Evolutionary conservation across 2,797 vertebrate genomes (phyloP).

Genomic region (Somateria mollissima): DNA sequence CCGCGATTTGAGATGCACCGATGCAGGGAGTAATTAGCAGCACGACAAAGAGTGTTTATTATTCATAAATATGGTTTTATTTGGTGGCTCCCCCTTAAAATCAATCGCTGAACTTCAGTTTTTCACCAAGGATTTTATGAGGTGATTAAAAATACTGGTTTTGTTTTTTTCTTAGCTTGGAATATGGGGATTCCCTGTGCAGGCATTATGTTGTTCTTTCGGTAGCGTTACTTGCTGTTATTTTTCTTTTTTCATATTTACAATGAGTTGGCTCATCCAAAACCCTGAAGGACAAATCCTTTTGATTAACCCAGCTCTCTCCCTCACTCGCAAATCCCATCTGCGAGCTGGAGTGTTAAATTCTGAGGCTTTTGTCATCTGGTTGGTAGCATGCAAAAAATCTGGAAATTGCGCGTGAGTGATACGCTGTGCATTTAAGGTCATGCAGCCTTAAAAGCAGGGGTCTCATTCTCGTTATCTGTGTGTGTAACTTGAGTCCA

Average conservation of each 20-base stretch:
- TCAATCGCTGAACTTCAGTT: constrained; percentile 16
- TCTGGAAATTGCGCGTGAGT: not conserved
- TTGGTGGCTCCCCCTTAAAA: constrained; percentile 17
- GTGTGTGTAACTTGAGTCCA: not conserved
- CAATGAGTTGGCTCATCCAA: not conserved
- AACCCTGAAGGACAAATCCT: constrained; percentile 31
- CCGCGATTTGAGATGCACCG: constrained; percentile 30
- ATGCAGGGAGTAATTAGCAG: constrained; percentile 35
- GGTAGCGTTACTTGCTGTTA: not conserved
- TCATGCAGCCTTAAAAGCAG: constrained; percentile 15
- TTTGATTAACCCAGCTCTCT: constrained; percentile 4
- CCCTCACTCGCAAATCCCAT: not conserved
- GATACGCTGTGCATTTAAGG: not conserved
- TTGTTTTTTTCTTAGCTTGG: not conserved
- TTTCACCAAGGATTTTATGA: constrained; percentile 23
- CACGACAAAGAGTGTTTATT: not conserved
- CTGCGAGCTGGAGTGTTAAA: not conserved
- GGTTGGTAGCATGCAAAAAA: not conserved
- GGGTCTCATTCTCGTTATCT: not conserved
- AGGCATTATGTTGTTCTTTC: not conserved
- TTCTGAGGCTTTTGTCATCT: constrained; percentile 27
- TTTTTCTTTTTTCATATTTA: constrained; percentile 26
- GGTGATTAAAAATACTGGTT: not conserved
- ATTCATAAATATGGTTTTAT: constrained; percentile 36
- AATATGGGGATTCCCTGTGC: constrained; percentile 10